phyloP scores from a whole-genome alignment of 2,113 vertebrate species.

The Acrocephalus kingi region DNA sequence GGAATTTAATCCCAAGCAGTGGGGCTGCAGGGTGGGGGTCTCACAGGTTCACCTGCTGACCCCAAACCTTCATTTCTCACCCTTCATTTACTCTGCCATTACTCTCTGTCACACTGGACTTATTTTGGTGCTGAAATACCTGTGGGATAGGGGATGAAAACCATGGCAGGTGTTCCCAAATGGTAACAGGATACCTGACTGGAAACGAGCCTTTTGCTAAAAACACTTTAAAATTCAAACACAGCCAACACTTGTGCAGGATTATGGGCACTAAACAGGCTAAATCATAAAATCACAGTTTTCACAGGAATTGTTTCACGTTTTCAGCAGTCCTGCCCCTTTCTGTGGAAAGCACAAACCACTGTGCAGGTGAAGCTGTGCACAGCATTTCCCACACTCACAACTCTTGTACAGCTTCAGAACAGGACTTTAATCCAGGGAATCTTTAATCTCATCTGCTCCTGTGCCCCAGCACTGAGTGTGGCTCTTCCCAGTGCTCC shows the following conservation, averaged over 20 bases:
- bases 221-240: not conserved
- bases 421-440: not conserved
- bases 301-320: not conserved
- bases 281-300: not conserved
- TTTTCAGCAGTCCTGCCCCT: not conserved
- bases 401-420: not conserved
- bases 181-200: not conserved
- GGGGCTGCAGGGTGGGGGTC: not conserved
- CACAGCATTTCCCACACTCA: not conserved
- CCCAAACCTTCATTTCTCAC: not conserved
- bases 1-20: not conserved
- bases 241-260: not conserved
- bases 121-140: not conserved
- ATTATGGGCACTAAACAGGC: rapidly evolving
- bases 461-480: not conserved
- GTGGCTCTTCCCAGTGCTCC: not conserved
- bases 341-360: not conserved
- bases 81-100: not conserved
- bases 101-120: not conserved
- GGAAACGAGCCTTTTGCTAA: not conserved
- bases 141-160: not conserved
- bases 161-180: not conserved
- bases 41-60: not conserved
- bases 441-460: not conserved
- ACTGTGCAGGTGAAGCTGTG: not conserved